These are phyloP conservation scores for Sebastes umbrosus DNA, from an alignment of 2,797 vertebrate genomes.

Conservation along the genomic window DNA sequence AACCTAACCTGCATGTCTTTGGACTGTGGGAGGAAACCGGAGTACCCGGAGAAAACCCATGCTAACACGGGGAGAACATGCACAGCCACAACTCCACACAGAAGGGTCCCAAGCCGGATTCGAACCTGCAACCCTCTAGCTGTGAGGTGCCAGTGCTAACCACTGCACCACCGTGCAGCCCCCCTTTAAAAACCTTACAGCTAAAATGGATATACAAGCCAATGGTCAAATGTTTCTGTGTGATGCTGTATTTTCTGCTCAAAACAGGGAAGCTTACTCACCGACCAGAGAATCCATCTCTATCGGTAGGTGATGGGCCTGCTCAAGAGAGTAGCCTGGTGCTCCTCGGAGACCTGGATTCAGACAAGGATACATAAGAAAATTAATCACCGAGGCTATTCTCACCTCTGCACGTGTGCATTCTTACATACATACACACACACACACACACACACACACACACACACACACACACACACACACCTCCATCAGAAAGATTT, in stretches of 20 bases:
- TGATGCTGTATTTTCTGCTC: not conserved
- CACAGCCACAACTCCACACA: no score
- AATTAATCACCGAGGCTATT: conserved; percentile 29
- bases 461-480: not conserved
- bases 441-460: not conserved
- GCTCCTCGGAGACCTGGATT: conserved; percentile 92
- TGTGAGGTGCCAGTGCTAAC: no score
- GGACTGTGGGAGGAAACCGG: no score
- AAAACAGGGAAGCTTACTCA: conserved; percentile 70
- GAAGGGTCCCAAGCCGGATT: no score
- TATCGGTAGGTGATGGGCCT: conserved; percentile 98
- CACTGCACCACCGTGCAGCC: no score
- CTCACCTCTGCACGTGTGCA: conserved; percentile 17
- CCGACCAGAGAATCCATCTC: conserved; percentile 98
- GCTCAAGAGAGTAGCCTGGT: conserved; percentile 96
- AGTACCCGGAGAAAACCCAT: no score
- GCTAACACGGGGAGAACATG: no score
- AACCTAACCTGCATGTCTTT: no score
- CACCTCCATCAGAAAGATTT: conserved; percentile 36
- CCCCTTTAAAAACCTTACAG: not conserved
- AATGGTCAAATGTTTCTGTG: not conserved
- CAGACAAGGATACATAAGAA: conserved; percentile 30
- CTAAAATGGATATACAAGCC: not conserved
- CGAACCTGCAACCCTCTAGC: no score
- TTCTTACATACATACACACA: not conserved